phyloP scores from a whole-genome alignment of 2,113 vertebrate genomes.

The Bolborhynchus lineola region DNA sequence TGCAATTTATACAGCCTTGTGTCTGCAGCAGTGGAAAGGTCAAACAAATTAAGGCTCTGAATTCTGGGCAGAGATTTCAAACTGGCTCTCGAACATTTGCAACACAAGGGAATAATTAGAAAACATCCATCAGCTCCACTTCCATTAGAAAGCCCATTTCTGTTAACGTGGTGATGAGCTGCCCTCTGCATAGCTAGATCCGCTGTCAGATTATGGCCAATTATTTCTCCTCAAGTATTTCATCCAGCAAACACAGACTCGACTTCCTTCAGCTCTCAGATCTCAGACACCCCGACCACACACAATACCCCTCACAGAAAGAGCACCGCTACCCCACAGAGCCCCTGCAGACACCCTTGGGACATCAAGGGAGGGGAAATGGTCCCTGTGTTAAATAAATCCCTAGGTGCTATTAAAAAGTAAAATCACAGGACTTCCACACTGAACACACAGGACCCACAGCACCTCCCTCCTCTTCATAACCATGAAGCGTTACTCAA shows the following conservation, averaged over 20 bases:
- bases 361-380: not conserved
- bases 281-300: not conserved
- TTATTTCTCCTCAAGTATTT: conserved; percentile 46
- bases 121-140: conserved; percentile 65
- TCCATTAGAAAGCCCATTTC: conserved; percentile 24
- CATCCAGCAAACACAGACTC: not conserved
- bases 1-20: conserved; percentile 36
- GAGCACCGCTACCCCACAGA: not conserved
- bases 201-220: conserved; percentile 55
- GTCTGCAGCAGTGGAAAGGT: conserved; percentile 63
- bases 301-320: not conserved
- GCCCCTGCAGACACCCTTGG: not conserved
- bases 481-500: not conserved
- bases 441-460: not conserved
- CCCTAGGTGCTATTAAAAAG: not conserved
- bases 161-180: conserved; percentile 58
- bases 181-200: conserved; percentile 45
- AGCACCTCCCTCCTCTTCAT: not conserved
- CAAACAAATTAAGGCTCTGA: conserved; percentile 65
- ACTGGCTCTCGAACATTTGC: conserved; percentile 46
- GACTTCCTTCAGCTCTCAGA: not conserved
- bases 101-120: conserved; percentile 67
- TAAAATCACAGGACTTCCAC: not conserved
- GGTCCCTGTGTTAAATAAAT: not conserved
- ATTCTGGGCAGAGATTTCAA: conserved; percentile 63